Evolutionary conservation across 2,797 vertebrate species (phyloP).

Genomic region (Pseudopleuronectes americanus): DNA sequence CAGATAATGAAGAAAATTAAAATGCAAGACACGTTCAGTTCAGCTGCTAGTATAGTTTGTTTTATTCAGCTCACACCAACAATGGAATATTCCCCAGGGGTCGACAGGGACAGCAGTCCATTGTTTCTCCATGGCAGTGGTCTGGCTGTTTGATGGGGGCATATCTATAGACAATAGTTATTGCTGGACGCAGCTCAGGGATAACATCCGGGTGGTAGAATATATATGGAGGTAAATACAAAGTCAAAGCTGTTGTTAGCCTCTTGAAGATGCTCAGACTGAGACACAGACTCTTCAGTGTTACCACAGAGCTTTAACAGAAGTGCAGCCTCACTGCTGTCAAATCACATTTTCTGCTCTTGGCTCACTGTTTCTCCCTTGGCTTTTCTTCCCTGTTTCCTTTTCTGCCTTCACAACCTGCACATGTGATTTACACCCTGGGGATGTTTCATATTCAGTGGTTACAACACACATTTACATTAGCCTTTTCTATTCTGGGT

Average conservation of each 20-base stretch:
- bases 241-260: background rate
- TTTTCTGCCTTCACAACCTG: background rate
- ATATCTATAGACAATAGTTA: background rate
- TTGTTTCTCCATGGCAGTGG: slow-evolving; percentile 30
- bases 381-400: background rate
- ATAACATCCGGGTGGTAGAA: slow-evolving; percentile 4
- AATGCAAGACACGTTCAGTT: slow-evolving; percentile 28
- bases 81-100: slow-evolving; percentile 36
- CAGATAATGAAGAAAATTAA: slow-evolving; percentile 33
- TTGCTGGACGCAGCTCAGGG: slow-evolving; percentile 25
- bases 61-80: slow-evolving; percentile 27
- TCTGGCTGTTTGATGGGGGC: too few relatives aligned
- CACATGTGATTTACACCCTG: background rate
- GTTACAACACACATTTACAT: background rate
- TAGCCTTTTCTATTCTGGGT: background rate
- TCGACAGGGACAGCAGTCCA: slow-evolving; percentile 4
- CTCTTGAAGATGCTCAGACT: slow-evolving; percentile 14
- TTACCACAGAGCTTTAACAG: slow-evolving; percentile 9
- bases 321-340: background rate
- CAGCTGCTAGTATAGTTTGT: slow-evolving; percentile 40
- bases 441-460: background rate
- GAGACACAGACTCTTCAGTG: background rate
- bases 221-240: slow-evolving; percentile 9
- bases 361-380: background rate
- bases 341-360: slow-evolving; percentile 5